A percentile compares a stretch with the other conserved stretches of the same genome.
These are phyloP conservation scores for Choloepus didactylus DNA, from an alignment of 2,797 vertebrate genomes.

Conservation along the genomic window DNA sequence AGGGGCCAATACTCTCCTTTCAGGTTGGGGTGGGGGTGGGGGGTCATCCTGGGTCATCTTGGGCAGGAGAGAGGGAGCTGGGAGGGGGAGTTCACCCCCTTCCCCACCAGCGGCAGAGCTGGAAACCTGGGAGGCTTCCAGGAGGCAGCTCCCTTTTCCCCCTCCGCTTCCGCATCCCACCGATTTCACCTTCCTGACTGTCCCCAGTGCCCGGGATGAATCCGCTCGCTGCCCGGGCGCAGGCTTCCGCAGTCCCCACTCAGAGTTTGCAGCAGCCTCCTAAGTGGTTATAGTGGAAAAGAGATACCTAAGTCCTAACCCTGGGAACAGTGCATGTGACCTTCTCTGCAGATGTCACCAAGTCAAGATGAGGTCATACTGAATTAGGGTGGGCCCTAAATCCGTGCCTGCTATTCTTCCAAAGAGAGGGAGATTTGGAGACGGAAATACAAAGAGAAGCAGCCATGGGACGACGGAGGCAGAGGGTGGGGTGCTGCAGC, in stretches of 20 bases:
- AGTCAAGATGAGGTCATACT: background rate
- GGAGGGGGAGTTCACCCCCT: background rate
- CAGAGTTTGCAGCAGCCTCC: background rate
- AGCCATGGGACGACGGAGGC: background rate
- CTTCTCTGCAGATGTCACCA: background rate
- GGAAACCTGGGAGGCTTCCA: conserved; percentile 39
- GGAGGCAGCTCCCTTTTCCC: background rate
- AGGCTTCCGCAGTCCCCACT: background rate
- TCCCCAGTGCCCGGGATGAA: background rate
- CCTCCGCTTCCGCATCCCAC: background rate
- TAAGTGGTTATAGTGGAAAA: background rate
- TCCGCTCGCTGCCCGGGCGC: background rate
- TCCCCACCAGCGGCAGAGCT: background rate
- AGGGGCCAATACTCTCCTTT: background rate
- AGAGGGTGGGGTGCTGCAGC: background rate
- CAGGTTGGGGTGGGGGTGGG: background rate
- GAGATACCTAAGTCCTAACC: background rate
- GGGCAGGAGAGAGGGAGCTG: background rate
- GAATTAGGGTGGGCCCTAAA: background rate
- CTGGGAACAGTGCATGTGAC: background rate
- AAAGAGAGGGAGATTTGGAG: background rate
- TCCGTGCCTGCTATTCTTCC: background rate
- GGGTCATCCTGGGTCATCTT: background rate
- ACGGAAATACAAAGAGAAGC: background rate
- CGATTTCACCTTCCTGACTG: conserved; percentile 3